Evolutionary conservation across 1,140 invertebrate genomes (phyloP), one percentile per base, ranked within the genome.

Genomic region (Macrobrachium rosenbergii): DNA sequence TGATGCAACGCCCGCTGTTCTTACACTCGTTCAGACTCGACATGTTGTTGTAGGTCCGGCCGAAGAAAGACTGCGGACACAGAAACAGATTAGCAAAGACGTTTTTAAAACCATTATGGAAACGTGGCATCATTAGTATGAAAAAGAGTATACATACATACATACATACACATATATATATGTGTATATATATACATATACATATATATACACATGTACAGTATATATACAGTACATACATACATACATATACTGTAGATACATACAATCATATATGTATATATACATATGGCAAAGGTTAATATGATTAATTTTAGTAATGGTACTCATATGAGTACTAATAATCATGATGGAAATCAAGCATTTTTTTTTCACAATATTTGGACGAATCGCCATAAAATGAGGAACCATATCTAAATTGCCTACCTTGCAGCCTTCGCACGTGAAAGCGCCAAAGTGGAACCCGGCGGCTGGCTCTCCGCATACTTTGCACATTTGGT

Each of bases 11-110:
- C 28, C 96, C 96, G 91, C 96, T 97, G 93, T 98, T 98, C 92
- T 98, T 98, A 93, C 97, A 98, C 91, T 98, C 97, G 62, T 96
- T 96, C 90, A 98, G 96, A 80, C 96, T 96, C 69, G 94, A 95
- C 90, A 98, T 92, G 92, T 99, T 98, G 94, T 98, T 98, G 94
- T 98, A 98, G 45, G 97, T 98, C 73, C 98, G 94, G 8, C 98
- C 97, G 92, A 99, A 99, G 93, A 99, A 99, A 64, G 97, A 98
- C 97, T 99, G 95, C 6, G 52, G 52, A 52, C 12, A 52, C 12
- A 52, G 52, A 10, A 12, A 5, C 7, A 12, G 52, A 52, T 52
- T 8, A 52, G 52, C 52, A 52, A 52, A 52, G 8, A 52, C 12
- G 2, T 52, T 52, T 10, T 5, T 52, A 52, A 52, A 52, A 52